phyloP scores from a whole-genome alignment of 2,888 invertebrate species.

The Eustalomyia histrio region DNA sequence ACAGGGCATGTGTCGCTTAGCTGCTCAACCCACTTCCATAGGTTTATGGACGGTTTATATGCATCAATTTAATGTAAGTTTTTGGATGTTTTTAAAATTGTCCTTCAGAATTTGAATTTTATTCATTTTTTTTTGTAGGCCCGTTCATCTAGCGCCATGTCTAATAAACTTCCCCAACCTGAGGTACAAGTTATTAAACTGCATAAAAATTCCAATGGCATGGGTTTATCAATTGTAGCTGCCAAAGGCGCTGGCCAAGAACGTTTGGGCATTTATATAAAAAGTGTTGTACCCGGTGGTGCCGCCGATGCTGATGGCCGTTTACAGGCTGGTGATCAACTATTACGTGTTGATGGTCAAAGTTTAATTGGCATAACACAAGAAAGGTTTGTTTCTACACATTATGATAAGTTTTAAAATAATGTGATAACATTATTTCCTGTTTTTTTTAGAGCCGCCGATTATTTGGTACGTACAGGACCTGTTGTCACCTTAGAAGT shows the following conservation, averaged over 20 bases:
- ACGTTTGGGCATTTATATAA: slow-evolving; percentile 97
- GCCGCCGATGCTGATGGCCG: slow-evolving; percentile 96
- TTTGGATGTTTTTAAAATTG: background rate
- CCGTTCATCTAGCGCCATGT: slow-evolving; percentile 85
- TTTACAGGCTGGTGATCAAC: slow-evolving; percentile 97
- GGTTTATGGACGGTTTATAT: slow-evolving; percentile 98
- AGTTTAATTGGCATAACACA: slow-evolving; percentile 93
- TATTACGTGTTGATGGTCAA: slow-evolving; percentile 97
- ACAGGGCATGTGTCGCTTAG: slow-evolving; percentile 92
- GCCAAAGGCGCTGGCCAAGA: slow-evolving; percentile 93
- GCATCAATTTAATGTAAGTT: slow-evolving; percentile 82
- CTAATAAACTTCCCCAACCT: slow-evolving; percentile 83
- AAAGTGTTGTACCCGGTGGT: slow-evolving; percentile 97
- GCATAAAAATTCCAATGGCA: slow-evolving; percentile 96
- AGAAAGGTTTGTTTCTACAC: slow-evolving; percentile 81
- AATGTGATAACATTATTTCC: background rate
- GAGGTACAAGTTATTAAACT: slow-evolving; percentile 92
- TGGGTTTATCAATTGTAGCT: slow-evolving; percentile 99
- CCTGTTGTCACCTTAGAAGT: slow-evolving; percentile 96
- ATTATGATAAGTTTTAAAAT: background rate
- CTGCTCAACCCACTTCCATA: slow-evolving; percentile 92
- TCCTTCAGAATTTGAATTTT: slow-evolving; percentile 15
- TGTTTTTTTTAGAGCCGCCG: slow-evolving; percentile 87
- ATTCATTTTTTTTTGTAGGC: slow-evolving; percentile 78
- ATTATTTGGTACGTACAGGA: slow-evolving; percentile 96